Conservation (phyloP, 2,113 vertebrate species). For the Vireo altiloquus region DNA sequence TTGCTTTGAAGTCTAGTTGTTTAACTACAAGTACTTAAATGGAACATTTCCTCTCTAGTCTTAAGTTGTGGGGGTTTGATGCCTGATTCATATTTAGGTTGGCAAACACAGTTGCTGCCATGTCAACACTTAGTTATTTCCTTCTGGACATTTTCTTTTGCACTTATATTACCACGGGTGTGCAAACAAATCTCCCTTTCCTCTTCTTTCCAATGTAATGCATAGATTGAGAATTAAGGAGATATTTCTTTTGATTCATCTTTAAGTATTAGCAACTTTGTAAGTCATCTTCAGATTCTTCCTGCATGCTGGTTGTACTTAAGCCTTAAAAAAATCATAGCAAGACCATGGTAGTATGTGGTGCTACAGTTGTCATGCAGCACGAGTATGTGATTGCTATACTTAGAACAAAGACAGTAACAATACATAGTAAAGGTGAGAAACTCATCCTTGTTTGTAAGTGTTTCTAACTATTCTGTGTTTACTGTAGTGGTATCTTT, state of each 20-base stretch:
- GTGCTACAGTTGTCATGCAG: background rate
- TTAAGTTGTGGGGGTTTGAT: background rate
- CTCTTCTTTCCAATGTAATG: background rate
- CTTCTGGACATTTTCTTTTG: background rate
- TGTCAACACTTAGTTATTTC: slow-evolving; percentile 3
- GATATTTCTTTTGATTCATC: background rate
- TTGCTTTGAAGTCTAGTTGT: background rate
- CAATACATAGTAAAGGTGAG: background rate
- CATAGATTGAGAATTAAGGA: background rate
- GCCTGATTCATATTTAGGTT: background rate
- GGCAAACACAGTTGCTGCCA: background rate
- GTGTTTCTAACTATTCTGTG: background rate
- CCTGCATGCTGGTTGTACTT: background rate
- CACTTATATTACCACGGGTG: background rate
- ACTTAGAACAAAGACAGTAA: background rate
- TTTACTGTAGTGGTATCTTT: background rate
- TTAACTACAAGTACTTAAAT: background rate
- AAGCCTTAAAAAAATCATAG: background rate
- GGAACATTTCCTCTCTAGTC: background rate
- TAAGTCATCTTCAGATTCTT: background rate
- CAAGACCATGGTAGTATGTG: background rate
- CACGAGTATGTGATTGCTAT: background rate
- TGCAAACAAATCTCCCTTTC: background rate
- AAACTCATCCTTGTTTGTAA: background rate
- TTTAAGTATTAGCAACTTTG: background rate